Evolutionary conservation across 2,113 vertebrate genomes (phyloP).

Genomic region (Mastomys natalensis): DNA sequence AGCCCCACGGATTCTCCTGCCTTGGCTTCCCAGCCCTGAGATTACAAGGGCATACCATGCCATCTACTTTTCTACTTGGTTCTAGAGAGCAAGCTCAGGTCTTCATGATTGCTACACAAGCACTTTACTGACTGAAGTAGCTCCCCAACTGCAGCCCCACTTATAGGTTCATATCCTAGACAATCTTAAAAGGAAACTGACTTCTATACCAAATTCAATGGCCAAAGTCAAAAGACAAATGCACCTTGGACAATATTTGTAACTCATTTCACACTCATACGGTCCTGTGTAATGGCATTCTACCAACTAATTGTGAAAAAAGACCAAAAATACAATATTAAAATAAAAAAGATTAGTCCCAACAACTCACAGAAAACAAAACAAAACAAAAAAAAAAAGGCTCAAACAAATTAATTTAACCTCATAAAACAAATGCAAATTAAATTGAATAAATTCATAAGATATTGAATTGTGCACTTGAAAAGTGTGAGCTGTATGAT

Average conservation of each 20-base stretch:
- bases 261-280: constrained; percentile 43
- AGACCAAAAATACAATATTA: background rate
- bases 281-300: background rate
- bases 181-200: constrained; percentile 21
- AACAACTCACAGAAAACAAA: constrained; percentile 13
- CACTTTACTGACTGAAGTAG: background rate
- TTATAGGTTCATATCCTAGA: background rate
- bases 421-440: constrained; percentile 57
- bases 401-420: background rate
- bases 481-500: constrained; percentile 5
- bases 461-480: background rate
- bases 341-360: background rate
- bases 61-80: background rate
- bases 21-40: background rate
- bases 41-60: background rate
- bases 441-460: background rate
- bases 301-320: constrained; percentile 14
- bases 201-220: background rate
- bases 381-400: too few species aligned
- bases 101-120: background rate
- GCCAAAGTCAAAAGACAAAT: constrained; percentile 56
- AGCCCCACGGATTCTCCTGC: background rate
- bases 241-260: background rate
- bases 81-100: background rate
- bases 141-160: background rate